phyloP scores from a whole-genome alignment of 1,140 invertebrate species.

The Calliphora vicina region DNA sequence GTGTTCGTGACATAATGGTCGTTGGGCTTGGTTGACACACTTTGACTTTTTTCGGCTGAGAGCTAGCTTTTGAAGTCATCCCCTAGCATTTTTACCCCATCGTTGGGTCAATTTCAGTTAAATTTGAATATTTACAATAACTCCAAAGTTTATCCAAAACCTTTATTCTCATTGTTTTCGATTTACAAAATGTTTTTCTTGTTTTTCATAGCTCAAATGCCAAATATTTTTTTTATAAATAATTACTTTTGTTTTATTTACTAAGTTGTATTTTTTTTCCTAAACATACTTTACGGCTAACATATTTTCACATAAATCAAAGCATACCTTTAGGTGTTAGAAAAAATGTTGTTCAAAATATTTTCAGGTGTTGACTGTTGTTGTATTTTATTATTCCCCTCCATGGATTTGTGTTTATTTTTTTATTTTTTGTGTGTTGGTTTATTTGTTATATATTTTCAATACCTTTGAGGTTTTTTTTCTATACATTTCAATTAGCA shows the following conservation, averaged over 20 bases:
- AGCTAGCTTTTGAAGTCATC: no score
- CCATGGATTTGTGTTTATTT: background rate
- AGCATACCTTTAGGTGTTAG: background rate
- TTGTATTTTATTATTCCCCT: background rate
- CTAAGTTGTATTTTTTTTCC: no score
- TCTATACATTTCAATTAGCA: background rate
- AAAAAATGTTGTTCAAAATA: background rate
- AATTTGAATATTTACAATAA: no score
- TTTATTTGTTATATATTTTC: background rate
- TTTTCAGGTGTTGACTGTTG: background rate
- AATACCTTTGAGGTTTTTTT: conserved; percentile 1
- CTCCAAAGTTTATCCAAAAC: no score
- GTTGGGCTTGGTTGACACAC: no score
- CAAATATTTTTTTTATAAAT: background rate
- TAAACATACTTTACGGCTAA: background rate
- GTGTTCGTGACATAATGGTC: no score
- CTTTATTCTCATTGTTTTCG: no score
- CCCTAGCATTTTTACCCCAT: no score
- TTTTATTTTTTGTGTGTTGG: background rate
- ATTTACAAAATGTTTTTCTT: no score
- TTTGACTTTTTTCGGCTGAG: no score
- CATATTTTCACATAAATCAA: background rate
- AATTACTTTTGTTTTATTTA: background rate
- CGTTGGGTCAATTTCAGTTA: no score
- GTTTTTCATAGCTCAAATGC: background rate